Conservation (phyloP, 2,797 vertebrate species). For the Prunella strophiata region DNA sequence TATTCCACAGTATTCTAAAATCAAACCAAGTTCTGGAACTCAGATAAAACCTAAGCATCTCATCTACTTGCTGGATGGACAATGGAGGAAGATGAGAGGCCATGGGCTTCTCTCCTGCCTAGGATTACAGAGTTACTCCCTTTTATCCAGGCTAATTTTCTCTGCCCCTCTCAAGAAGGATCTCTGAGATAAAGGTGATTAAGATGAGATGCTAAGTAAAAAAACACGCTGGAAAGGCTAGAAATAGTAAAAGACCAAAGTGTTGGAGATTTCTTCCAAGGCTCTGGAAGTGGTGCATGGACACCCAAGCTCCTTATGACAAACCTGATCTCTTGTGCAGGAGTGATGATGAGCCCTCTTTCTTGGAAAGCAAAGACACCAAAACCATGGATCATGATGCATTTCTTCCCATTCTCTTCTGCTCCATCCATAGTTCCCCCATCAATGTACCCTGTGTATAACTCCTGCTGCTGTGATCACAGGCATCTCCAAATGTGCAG, state of each 20-base stretch:
- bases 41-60: neutral
- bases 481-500: neutral
- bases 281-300: neutral
- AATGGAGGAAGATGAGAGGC: neutral
- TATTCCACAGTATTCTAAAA: neutral
- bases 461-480: neutral
- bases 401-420: neutral
- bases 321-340: neutral
- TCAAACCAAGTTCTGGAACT: neutral
- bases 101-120: neutral
- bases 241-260: neutral
- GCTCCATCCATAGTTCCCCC: neutral
- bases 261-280: neutral
- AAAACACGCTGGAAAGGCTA: rapidly evolving
- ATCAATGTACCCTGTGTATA: neutral
- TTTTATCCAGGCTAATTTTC: neutral
- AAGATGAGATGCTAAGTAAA: neutral
- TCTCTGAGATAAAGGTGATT: neutral
- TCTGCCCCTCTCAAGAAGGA: neutral
- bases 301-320: neutral
- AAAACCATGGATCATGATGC: neutral
- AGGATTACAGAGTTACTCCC: neutral
- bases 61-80: neutral
- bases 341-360: neutral
- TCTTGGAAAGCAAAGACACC: neutral